Evolutionary conservation across 2,113 vertebrate genomes (phyloP).

Genomic region (Acinonyx jubatus): DNA sequence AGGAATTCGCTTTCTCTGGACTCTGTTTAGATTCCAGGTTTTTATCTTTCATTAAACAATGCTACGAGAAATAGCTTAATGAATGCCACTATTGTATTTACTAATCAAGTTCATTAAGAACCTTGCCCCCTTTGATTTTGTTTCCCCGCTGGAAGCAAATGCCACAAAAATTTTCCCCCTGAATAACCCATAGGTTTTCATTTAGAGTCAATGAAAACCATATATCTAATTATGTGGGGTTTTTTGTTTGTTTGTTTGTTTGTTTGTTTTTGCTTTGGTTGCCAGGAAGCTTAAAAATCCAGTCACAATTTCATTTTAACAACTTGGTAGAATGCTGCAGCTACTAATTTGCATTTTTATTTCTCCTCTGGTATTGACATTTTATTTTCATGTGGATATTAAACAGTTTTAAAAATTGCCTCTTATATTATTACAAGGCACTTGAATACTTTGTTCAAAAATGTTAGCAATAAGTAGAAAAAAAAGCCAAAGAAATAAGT

Average conservation of each 20-base stretch:
- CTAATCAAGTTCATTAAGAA: slow-evolving; percentile 42
- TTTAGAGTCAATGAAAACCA: slow-evolving; percentile 8
- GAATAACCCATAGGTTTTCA: slow-evolving; percentile 6
- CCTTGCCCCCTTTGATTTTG: neutral
- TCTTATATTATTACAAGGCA: neutral
- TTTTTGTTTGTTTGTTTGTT: neutral
- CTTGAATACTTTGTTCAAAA: neutral
- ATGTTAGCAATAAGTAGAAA: neutral
- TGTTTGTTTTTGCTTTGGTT: slow-evolving; percentile 25
- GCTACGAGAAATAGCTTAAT: neutral
- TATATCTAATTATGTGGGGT: neutral
- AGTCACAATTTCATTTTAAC: slow-evolving; percentile 17
- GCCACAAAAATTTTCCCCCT: neutral
- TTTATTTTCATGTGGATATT: slow-evolving; percentile 40
- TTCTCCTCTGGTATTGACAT: neutral
- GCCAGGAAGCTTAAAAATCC: slow-evolving; percentile 26
- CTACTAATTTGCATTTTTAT: neutral
- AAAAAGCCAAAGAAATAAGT: neutral
- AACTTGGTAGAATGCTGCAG: neutral
- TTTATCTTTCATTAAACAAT: slow-evolving; percentile 32
- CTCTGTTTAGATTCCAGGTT: neutral
- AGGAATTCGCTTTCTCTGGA: neutral
- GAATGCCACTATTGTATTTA: neutral
- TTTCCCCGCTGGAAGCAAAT: neutral
- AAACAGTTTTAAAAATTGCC: slow-evolving; percentile 1